Conservation (phyloP, 2,888 invertebrate species). For the Troides oblongomaculatus region DNA sequence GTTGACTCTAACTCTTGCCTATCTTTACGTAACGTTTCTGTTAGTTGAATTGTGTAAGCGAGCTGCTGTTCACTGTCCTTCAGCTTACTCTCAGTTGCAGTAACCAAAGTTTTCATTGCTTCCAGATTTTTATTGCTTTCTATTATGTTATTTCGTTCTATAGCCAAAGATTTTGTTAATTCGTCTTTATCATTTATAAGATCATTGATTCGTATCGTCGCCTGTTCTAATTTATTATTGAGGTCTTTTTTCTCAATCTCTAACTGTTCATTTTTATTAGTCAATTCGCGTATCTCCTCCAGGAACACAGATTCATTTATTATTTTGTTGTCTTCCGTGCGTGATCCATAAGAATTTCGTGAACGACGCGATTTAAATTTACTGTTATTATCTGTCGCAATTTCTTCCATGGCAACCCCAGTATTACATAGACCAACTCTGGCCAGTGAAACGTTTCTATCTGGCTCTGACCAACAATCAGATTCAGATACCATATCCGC, state of each 20-base stretch:
- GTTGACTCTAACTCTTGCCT: slow-evolving; percentile 65
- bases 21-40: slow-evolving; percentile 59
- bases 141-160: slow-evolving; percentile 46
- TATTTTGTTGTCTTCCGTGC: slow-evolving; percentile 69
- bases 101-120: slow-evolving; percentile 46
- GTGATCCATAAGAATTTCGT: slow-evolving; percentile 64
- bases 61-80: slow-evolving; percentile 59
- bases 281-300: slow-evolving; percentile 73
- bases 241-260: slow-evolving; percentile 64
- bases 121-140: slow-evolving; percentile 55
- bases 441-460: slow-evolving; percentile 88
- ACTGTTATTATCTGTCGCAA: slow-evolving; percentile 55
- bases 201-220: slow-evolving; percentile 57
- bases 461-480: slow-evolving; percentile 93
- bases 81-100: slow-evolving; percentile 49
- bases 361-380: slow-evolving; percentile 64
- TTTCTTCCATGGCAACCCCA: slow-evolving; percentile 51
- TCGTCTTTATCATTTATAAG: slow-evolving; percentile 54
- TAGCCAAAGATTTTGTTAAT: slow-evolving; percentile 47
- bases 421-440: slow-evolving; percentile 83
- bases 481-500: slow-evolving; percentile 82
- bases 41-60: slow-evolving; percentile 48
- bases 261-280: slow-evolving; percentile 52
- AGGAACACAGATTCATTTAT: slow-evolving; percentile 77
- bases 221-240: slow-evolving; percentile 64